phyloP scores from a whole-genome alignment of 2,888 invertebrate species.

The Ennomos fuscantarius region DNA sequence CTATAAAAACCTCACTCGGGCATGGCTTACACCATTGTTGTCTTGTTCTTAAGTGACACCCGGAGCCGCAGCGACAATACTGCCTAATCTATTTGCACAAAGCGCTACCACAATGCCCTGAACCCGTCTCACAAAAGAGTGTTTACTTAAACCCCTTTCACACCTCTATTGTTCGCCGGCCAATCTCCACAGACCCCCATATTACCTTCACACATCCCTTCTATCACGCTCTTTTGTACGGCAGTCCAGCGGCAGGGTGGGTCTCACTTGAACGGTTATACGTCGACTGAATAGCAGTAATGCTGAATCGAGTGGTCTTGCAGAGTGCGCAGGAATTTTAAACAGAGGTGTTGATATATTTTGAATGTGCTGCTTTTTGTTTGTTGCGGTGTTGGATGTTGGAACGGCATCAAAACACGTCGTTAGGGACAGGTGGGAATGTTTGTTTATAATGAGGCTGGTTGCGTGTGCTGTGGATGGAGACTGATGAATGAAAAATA shows the following conservation, averaged over 20 bases:
- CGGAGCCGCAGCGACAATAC: conserved; percentile 64
- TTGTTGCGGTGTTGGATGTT: conserved; percentile 42
- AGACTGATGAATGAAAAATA: too few relatives aligned
- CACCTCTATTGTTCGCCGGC: conserved; percentile 75
- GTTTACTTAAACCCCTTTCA: conserved; percentile 84
- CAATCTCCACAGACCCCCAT: conserved; percentile 53
- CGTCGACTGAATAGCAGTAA: conserved; percentile 65
- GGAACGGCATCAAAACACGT: conserved; percentile 16
- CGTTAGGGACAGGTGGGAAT: conserved; percentile 20
- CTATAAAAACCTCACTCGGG: conserved; percentile 39
- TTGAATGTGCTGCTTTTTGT: conserved; percentile 45
- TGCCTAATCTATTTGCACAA: conserved; percentile 80
- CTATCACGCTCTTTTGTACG: conserved; percentile 29
- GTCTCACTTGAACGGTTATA: conserved; percentile 48
- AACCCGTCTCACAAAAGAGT: conserved; percentile 77
- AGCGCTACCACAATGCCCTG: conserved; percentile 71
- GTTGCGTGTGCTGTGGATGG: neutral
- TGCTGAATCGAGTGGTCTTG: conserved; percentile 68
- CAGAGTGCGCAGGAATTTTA: conserved; percentile 68
- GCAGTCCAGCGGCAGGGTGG: conserved; percentile 42
- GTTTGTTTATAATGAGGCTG: conserved; percentile 19
- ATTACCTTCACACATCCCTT: conserved; percentile 43
- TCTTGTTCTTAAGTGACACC: conserved; percentile 48
- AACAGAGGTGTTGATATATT: conserved; percentile 60
- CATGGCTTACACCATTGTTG: conserved; percentile 43